Conservation (phyloP, 2,888 invertebrate species). For the Temnothorax unifasciatus region DNA sequence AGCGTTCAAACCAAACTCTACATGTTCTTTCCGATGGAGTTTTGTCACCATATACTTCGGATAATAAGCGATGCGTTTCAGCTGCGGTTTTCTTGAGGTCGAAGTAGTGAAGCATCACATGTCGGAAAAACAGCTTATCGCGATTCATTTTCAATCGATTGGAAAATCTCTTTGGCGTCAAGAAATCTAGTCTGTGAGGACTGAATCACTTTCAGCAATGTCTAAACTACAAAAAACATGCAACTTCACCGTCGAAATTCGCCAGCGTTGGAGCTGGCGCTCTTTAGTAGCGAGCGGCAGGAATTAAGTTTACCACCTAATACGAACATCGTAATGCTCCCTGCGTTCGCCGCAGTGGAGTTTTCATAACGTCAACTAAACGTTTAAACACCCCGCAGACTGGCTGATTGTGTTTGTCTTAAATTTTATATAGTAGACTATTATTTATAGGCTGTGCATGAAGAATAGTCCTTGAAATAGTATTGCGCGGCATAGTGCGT, state of each 20-base stretch:
- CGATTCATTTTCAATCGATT: background rate
- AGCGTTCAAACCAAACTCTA: background rate
- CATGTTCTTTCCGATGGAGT: background rate
- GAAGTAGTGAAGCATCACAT: background rate
- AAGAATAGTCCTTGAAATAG: too few relatives aligned
- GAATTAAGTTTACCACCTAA: constrained; percentile 22
- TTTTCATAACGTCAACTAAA: too few relatives aligned
- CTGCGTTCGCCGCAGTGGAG: too few relatives aligned
- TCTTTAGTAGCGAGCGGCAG: constrained; percentile 2
- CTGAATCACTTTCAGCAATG: constrained; percentile 16
- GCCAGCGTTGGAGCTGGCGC: background rate
- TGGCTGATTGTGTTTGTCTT: too few relatives aligned
- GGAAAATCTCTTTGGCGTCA: background rate
- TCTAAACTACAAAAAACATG: constrained; percentile 10
- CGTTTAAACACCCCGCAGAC: too few relatives aligned
- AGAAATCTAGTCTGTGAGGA: background rate
- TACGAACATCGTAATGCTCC: too few relatives aligned
- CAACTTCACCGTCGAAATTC: constrained; percentile 1
- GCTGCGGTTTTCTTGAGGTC: background rate
- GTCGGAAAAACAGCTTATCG: background rate
- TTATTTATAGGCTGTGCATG: too few relatives aligned
- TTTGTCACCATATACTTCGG: background rate
- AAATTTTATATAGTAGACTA: too few relatives aligned
- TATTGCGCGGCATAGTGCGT: too few relatives aligned
- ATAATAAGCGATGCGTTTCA: background rate